Evolutionary conservation across 1,140 invertebrate genomes (phyloP), one percentile per base, ranked within the genome.

Genomic region (Drosophila nikananu): DNA sequence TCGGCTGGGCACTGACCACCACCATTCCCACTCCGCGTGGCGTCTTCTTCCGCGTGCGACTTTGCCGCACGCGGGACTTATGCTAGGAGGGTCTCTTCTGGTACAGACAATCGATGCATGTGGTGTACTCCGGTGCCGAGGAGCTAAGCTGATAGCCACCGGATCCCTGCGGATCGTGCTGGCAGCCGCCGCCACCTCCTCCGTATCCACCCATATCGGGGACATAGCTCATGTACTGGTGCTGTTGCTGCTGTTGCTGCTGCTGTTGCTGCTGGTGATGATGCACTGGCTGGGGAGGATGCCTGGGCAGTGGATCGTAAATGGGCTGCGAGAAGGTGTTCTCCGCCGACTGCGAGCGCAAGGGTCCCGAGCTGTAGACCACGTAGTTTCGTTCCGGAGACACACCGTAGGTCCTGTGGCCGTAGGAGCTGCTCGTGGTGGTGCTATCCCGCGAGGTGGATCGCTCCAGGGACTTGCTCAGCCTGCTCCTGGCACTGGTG

Each of bases 31-130:
- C 77, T 17, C 81, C 82, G 44, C 92, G 83, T 51, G 89, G 92
- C 30, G 86, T 86, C 63, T 93, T 93, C 81, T 92, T 93, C 84
- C 92, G 92, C 89, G 92, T 92, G 83, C 92, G 92, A 90, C 92
- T 93, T 54, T 93, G 92, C 70, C 92, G 93, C 83, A 93, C 93
- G 92, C 93, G 92, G 80, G 91, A 86, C 94, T 94, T 95, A 94
- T 95, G 94, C 94, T 95, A 95, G 94, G 94, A 94, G 55, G 93
- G 93, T 94, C 94, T 94, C 87, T 92, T 94, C 83, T 94, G 94
- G 52, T 94, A 94, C 83, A 95, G 94, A 78, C 95, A 96, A 81
- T 96, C 95, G 63, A 96, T 95, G 93, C 95, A 96, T 23, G 95
- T 95, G 27, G 95, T 95, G 60, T 95, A 94, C 73, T 96, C 95